phyloP scores from a whole-genome alignment of 2,888 invertebrate species.

The Toxonevra muliebris region DNA sequence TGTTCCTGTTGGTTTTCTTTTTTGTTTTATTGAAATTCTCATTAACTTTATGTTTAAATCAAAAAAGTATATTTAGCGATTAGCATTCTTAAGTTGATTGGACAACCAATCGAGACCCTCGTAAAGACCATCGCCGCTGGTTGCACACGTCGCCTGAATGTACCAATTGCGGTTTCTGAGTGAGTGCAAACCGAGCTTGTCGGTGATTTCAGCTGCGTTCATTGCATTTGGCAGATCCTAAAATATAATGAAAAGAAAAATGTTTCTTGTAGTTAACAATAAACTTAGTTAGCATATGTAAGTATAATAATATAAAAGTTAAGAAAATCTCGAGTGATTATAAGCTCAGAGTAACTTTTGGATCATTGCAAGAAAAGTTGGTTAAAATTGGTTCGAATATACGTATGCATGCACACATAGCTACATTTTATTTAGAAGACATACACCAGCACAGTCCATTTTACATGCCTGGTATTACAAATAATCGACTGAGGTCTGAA shows the following conservation, averaged over 20 bases:
- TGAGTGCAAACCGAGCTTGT: conserved; percentile 98
- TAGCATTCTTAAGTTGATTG: conserved; percentile 98
- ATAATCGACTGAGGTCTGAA: no score
- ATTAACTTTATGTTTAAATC: conserved; percentile 46
- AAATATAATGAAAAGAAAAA: conserved; percentile 38
- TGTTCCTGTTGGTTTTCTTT: conserved; percentile 38
- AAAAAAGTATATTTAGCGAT: conserved; percentile 76
- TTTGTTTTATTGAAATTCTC: conserved; percentile 37
- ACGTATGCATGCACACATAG: no score
- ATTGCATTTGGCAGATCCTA: conserved; percentile 99
- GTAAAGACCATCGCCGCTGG: conserved; percentile 98
- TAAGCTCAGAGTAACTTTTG: no score
- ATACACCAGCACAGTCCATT: no score
- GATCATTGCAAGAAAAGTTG: no score
- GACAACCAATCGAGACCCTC: conserved; percentile 99
- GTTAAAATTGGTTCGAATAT: no score
- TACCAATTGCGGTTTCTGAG: conserved; percentile 98
- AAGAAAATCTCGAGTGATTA: no score
- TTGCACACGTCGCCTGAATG: conserved; percentile 98
- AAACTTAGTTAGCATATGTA: not conserved
- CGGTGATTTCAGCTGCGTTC: conserved; percentile 99
- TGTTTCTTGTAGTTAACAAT: not conserved
- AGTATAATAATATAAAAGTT: not conserved
- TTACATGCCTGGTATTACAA: no score
- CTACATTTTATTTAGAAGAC: no score